Evolutionary conservation across 1,140 invertebrate species (phyloP).

Genomic region (Pachyrhynchus sulphureomaculatus): DNA sequence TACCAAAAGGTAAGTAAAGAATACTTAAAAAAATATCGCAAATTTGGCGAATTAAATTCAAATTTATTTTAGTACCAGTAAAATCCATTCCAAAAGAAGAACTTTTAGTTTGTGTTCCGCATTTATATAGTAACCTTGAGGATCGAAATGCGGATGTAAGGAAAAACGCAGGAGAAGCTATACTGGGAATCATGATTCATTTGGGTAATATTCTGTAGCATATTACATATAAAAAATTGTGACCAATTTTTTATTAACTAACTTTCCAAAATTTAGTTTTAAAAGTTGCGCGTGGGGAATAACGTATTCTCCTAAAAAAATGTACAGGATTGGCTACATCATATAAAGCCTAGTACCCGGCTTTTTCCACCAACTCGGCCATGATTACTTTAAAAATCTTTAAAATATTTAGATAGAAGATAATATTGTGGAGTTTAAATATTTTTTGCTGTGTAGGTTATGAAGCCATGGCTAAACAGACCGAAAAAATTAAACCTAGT

Average conservation of each 20-base stretch:
- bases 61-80: conserved; percentile 56
- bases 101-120: conserved; percentile 72
- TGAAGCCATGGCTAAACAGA: conserved; percentile 74
- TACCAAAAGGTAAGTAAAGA: conserved; percentile 64
- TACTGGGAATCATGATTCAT: conserved; percentile 92
- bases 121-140: conserved; percentile 82
- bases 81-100: conserved; percentile 81
- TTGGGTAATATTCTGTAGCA: conserved; percentile 57
- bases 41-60: neutral
- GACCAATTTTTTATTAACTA: too few species aligned
- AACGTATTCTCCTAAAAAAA: too few species aligned
- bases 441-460: conserved; percentile 90
- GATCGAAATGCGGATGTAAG: conserved; percentile 90
- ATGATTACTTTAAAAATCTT: too few species aligned
- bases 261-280: too few species aligned
- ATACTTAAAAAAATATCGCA: neutral
- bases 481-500: conserved; percentile 84
- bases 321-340: too few species aligned
- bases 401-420: too few species aligned
- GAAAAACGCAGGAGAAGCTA: conserved; percentile 85
- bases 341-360: too few species aligned
- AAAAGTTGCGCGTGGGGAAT: too few species aligned
- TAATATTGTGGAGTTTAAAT: too few species aligned
- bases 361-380: too few species aligned
- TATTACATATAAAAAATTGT: too few species aligned